phyloP scores from a whole-genome alignment of 1,140 invertebrate species.

The Stenopsyche tienmushanensis region DNA sequence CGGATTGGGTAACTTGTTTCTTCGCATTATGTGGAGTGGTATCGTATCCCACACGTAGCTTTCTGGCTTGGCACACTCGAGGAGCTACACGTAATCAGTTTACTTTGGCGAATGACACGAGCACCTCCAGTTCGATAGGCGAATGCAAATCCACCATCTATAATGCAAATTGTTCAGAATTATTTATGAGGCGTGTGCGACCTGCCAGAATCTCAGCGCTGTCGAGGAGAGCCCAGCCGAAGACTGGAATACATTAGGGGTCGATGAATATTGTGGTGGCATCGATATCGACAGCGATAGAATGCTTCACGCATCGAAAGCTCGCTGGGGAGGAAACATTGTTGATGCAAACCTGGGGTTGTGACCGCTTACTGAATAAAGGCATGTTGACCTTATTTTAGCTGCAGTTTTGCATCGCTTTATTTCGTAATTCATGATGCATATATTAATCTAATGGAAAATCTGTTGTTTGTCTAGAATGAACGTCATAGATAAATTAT shows the following conservation, averaged over 20 bases:
- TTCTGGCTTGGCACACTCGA: not conserved
- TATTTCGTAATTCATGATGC: no score
- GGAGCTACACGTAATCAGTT: not conserved
- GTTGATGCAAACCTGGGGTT: no score
- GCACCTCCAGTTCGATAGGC: not conserved
- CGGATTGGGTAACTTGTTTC: not conserved
- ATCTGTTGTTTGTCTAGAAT: no score
- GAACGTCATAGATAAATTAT: no score
- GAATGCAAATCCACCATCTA: slow-evolving; percentile 5
- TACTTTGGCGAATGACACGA: slow-evolving; percentile 1
- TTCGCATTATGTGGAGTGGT: not conserved
- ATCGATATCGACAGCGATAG: not conserved
- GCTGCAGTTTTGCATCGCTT: no score
- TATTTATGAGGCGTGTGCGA: slow-evolving; percentile 26
- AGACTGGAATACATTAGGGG: not conserved
- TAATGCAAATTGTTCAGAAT: slow-evolving; percentile 15
- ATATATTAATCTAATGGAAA: no score
- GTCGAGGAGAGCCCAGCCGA: not conserved
- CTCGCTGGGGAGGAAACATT: no score
- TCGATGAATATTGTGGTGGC: not conserved
- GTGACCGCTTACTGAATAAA: no score
- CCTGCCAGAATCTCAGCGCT: not conserved
- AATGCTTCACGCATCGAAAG: not conserved
- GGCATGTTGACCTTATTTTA: no score
- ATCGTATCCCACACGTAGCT: not conserved